phyloP scores from a whole-genome alignment of 1,140 invertebrate species.

The Sycobia sp. region DNA sequence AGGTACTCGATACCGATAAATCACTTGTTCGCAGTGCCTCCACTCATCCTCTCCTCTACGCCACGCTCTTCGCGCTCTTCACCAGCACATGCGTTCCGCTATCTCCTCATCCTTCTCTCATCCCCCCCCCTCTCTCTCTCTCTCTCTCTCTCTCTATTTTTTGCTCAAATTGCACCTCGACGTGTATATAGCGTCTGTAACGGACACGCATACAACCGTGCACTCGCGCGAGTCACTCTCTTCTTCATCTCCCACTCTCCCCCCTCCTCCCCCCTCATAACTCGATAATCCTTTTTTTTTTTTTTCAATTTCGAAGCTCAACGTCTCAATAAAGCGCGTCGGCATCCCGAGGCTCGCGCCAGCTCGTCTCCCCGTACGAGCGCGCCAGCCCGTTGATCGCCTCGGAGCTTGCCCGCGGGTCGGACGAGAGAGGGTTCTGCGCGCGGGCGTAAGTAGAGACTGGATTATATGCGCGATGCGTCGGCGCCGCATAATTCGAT shows the following conservation, averaged over 20 bases:
- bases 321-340: conserved; percentile 28
- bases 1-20: conserved; percentile 31
- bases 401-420: too few relatives aligned
- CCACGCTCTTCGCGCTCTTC: too few relatives aligned
- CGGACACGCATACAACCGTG: background rate
- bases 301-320: conserved; percentile 31
- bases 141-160: background rate
- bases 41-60: too few relatives aligned
- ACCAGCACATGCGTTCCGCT: too few relatives aligned
- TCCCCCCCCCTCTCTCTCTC: background rate
- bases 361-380: too few relatives aligned
- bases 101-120: background rate
- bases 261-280: conserved; percentile 8
- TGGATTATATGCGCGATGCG: too few relatives aligned
- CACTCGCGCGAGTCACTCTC: background rate
- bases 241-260: too few relatives aligned
- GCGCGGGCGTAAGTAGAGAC: too few relatives aligned
- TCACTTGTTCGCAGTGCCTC: conserved; percentile 12
- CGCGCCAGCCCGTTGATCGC: too few relatives aligned
- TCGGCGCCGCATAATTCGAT: too few relatives aligned
- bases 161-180: conserved; percentile 1
- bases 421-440: too few relatives aligned
- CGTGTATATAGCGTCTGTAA: too few relatives aligned
- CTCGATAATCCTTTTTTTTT: conserved; percentile 35
- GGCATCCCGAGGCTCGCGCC: background rate